Conservation (phyloP, 2,113 vertebrate species). For the Cyanoramphus novaezelandiae region DNA sequence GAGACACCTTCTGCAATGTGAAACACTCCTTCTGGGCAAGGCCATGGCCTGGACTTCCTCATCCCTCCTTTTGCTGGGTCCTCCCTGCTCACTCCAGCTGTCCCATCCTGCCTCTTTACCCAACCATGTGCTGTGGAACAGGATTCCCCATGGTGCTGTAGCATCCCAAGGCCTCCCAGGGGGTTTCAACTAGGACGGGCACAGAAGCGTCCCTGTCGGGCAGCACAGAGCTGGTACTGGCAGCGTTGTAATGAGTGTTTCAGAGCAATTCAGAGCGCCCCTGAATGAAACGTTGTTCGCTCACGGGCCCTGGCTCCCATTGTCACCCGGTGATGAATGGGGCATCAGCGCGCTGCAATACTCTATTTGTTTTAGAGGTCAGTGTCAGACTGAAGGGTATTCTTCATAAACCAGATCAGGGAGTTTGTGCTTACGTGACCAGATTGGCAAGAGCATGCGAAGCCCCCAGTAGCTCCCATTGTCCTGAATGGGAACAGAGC, state of each 20-base stretch:
- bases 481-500: constrained; percentile 54
- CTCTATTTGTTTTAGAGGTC: constrained; percentile 68
- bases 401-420: constrained; percentile 44
- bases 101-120: not conserved
- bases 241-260: not conserved
- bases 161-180: rapidly evolving
- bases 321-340: constrained; percentile 65
- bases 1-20: not conserved
- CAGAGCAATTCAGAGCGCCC: not conserved
- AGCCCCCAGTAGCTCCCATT: constrained; percentile 30
- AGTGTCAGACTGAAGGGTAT: constrained; percentile 68
- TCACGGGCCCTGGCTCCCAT: constrained; percentile 31
- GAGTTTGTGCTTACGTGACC: constrained; percentile 61
- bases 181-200: rapidly evolving
- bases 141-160: rapidly evolving
- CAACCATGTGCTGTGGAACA: rapidly evolving
- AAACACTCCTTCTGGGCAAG: not conserved
- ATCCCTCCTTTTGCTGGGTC: rapidly evolving
- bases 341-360: constrained; percentile 29
- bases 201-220: rapidly evolving
- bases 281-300: not conserved
- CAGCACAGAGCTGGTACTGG: not conserved
- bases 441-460: constrained; percentile 26
- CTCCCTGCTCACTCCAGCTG: rapidly evolving
- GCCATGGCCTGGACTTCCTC: rapidly evolving